Conservation (phyloP, 2,888 invertebrate species). For the Euplexia lucipara region DNA sequence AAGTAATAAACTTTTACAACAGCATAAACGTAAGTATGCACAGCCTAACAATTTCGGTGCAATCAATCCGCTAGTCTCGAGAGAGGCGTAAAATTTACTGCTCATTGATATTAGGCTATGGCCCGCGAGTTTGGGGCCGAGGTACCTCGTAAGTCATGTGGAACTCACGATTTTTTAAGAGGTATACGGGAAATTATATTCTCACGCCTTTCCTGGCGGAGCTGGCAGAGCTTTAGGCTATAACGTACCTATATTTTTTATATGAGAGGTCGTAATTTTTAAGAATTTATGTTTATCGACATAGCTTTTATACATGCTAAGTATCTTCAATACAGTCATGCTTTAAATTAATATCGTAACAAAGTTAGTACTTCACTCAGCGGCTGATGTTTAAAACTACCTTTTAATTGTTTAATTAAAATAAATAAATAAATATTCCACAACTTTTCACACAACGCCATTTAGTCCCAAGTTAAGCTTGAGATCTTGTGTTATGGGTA, state of each 20-base stretch:
- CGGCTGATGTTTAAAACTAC: too few species aligned
- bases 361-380: too few species aligned
- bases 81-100: conserved; percentile 55
- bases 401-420: too few species aligned
- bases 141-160: conserved; percentile 46
- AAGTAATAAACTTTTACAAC: conserved; percentile 32
- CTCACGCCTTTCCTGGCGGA: conserved; percentile 2
- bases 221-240: background rate
- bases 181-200: conserved; percentile 24
- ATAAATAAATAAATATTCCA: too few species aligned
- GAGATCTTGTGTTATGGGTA: too few species aligned
- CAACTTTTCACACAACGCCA: too few species aligned
- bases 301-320: background rate
- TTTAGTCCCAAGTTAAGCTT: too few species aligned
- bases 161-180: conserved; percentile 25
- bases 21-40: conserved; percentile 37
- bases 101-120: conserved; percentile 41
- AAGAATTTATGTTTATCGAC: background rate
- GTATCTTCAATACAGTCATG: background rate
- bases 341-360: background rate
- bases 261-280: background rate
- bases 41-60: conserved; percentile 41
- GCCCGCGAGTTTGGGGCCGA: conserved; percentile 9
- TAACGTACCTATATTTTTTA: background rate
- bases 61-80: conserved; percentile 42